These are phyloP conservation scores for Coregonus clupeaformis DNA, from an alignment of 2,113 vertebrate genomes.

Conservation along the genomic window DNA sequence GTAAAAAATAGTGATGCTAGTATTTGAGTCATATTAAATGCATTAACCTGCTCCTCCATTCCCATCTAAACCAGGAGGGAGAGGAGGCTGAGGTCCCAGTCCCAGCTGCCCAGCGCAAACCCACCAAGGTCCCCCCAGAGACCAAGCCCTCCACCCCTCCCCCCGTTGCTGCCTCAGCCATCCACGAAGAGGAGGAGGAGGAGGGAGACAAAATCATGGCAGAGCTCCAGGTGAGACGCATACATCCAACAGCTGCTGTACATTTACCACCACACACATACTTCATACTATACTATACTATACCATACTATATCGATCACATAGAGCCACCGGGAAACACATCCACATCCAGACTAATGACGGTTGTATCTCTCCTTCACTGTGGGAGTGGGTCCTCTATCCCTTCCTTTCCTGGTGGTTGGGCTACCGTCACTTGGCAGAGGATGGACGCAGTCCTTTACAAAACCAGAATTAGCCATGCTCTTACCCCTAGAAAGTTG, in stretches of 20 bases:
- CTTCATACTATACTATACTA: too few relatives aligned
- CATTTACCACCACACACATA: too few relatives aligned
- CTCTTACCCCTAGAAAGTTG: not conserved
- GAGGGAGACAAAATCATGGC: constrained; percentile 96
- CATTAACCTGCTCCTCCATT: not conserved
- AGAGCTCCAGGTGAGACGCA: constrained; percentile 87
- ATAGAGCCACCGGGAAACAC: too few relatives aligned
- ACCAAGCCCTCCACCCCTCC: constrained; percentile 69
- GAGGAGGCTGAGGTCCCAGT: constrained; percentile 70
- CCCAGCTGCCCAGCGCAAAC: constrained; percentile 53
- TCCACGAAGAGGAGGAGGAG: constrained; percentile 80
- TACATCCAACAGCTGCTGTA: not conserved
- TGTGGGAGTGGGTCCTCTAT: constrained; percentile 40
- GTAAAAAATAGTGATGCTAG: not conserved
- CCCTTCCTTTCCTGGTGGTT: constrained; percentile 31
- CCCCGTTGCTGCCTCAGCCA: constrained; percentile 59
- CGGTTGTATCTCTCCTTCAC: not conserved
- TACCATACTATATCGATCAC: too few relatives aligned
- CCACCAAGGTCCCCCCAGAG: constrained; percentile 71
- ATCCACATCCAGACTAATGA: not conserved
- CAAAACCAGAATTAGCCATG: not conserved
- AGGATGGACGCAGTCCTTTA: not conserved
- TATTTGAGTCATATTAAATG: not conserved
- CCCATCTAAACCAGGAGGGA: constrained; percentile 51
- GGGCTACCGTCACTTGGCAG: constrained; percentile 34